Evolutionary conservation across 2,113 vertebrate genomes (phyloP), one percentile per base, ranked within the genome.

Genomic region (Catharus fuscescens): DNA sequence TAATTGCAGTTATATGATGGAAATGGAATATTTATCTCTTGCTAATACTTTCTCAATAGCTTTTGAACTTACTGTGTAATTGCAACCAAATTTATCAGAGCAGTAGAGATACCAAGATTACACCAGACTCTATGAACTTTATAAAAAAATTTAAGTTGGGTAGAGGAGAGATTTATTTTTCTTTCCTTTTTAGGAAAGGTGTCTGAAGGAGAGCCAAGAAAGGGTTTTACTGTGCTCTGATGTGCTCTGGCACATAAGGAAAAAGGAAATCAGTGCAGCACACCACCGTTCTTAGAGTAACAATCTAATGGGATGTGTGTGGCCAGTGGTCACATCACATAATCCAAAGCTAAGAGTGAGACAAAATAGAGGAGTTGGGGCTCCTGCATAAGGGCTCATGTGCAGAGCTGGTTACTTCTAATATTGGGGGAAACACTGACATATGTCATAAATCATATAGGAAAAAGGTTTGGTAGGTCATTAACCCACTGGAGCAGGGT

Each of bases 311-410:
- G 24, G 20, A 12, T n/a, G 10, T 7, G 8, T 9, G 3, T 26
- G 31, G 18, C 14, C 28, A 12, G 26, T 25, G n/a, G 59, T 3
- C 32, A 15, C 13, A 61, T 7, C 6, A 0, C 1, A 24, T 40
- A 65, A 53, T 12, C 36, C 23, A 86, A 38, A 86, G 25, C 11
- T 61, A 7, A 48, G 29, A 69, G 54, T 8, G 15, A 54, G 72
- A 67, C 18, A 13, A 1, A 57, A 25, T 0, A 3, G 31, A 59
- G 42, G 28, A 88, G 23, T 2, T 72, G 24, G 13, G 18, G 20
- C 10, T 72, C 34, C 26, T 69, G 31, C 24, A 61, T 44, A 44
- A 40, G 6, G 17, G 29, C 12, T 88, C 24, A 28, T 0, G 8
- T 32, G 28, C 54, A 56, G 40, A 64, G 31, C 45, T 64, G 38